These are phyloP conservation scores for Heliconius aoede DNA, from an alignment of 2,888 invertebrate genomes.

Conservation along the genomic window DNA sequence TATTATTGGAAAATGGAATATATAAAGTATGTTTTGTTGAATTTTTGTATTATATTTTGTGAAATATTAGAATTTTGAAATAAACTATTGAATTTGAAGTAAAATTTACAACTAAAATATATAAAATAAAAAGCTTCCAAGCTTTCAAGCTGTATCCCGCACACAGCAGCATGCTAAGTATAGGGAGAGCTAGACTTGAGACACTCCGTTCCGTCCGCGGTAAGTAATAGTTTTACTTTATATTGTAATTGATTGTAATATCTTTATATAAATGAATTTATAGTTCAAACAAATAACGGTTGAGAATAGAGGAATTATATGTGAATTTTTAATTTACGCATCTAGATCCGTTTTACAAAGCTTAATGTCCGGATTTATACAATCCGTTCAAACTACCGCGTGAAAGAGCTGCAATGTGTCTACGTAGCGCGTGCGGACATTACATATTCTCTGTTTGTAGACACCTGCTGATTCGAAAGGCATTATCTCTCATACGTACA, in stretches of 20 bases:
- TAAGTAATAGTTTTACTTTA: not conserved
- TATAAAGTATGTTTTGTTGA: not conserved
- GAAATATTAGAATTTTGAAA: not conserved
- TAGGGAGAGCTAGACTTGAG: no score
- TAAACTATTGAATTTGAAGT: not conserved
- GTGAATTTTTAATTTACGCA: not conserved
- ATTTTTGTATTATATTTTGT: not conserved
- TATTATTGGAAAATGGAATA: not conserved
- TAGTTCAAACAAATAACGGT: not conserved
- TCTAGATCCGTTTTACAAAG: not conserved
- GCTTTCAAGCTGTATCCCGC: no score
- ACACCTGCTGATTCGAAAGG: not conserved
- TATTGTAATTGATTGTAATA: not conserved
- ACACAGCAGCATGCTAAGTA: no score
- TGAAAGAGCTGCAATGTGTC: constrained; percentile 7
- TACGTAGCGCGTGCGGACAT: not conserved
- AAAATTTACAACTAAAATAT: not conserved
- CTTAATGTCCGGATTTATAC: constrained; percentile 21
- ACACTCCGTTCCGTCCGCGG: no score
- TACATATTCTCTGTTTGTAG: constrained; percentile 3
- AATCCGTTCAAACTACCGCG: constrained; percentile 37
- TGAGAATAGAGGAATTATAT: no score
- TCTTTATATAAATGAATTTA: no score
- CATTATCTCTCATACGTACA: not conserved
- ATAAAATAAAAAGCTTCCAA: no score